Base-by-base conservation (phyloP, 2,888 invertebrate genomes). In the Plusia festucae region DNA sequence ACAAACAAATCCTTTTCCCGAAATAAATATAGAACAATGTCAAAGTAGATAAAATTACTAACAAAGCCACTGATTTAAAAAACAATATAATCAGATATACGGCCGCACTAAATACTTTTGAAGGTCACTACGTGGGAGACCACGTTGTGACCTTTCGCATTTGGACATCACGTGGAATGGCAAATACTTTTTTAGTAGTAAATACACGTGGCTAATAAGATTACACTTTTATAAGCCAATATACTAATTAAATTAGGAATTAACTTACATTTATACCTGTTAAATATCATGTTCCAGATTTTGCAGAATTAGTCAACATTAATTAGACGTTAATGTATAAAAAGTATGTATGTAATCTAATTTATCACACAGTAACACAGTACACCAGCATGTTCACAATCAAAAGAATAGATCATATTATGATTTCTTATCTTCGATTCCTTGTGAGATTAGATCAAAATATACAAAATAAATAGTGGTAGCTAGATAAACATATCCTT, bases 161-260 rank as follows among this genome's bases (percentile, higher is more conserved):
- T 68, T 61, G 46, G 34, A 0, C 27, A 54, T 27, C 81, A 74
- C 68, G 75, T 70, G 74, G 53, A 18, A 11, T 22, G n/a, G 3
- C 32, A 55, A 73, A 70, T 46, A 53, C 62, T 49, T 15, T 76
- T 72, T 40, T 13, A 60, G 68, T 51, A 59, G 56, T 52, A 63
- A 52, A 51, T 60, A 57, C 68, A 74, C 68, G 78, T 80, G 75
- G 60, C 55, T 34, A 61, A 71, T 52, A 58, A 53, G 70, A 70
- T 78, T 70, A 79, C 11, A 53, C 22, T 49, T 22, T n/a, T 20
- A 24, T 49, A 70, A 76, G 73, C 64, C 58, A 54, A 65, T 72
- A 76, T 62, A 65, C 58, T 32, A 32, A 72, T 68, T 61, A 56
- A 63, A 73, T 73, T 74, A 73, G 55, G 62, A 68, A 65, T 68